Percentiles rank a stretch among this genome's conserved stretches.
phyloP scores from a whole-genome alignment of 2,797 vertebrate species.

The Muscicapa striata region DNA sequence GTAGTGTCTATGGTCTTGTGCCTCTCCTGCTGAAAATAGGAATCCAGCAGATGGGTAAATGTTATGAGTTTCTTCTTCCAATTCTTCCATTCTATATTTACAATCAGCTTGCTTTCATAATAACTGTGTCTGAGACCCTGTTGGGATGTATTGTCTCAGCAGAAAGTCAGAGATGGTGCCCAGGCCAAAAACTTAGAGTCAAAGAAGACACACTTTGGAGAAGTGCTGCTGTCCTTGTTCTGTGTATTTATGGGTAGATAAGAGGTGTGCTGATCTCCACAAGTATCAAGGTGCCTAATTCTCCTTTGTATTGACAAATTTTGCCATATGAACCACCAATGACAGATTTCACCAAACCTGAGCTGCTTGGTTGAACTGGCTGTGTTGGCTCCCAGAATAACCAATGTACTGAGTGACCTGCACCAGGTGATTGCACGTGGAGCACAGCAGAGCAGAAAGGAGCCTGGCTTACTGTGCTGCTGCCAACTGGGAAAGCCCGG shows the following conservation, averaged over 20 bases:
- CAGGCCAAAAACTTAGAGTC: neutral
- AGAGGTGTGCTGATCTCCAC: neutral
- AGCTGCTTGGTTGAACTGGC: neutral
- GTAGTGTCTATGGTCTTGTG: neutral
- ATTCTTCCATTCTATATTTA: neutral
- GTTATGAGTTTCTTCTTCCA: neutral
- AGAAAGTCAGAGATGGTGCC: neutral
- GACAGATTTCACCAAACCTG: neutral
- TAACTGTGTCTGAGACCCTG: neutral
- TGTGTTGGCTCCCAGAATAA: fast-evolving
- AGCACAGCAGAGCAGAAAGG: fast-evolving
- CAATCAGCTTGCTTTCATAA: neutral
- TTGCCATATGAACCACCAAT: neutral
- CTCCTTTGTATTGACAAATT: neutral
- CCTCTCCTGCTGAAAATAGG: constrained; percentile 11
- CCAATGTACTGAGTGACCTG: fast-evolving
- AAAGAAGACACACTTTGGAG: neutral
- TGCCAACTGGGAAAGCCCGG: neutral
- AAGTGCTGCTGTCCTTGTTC: neutral
- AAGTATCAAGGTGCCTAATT: fast-evolving
- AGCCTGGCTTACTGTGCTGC: neutral
- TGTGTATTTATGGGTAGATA: fast-evolving
- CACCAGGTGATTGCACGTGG: neutral
- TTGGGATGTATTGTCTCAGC: neutral
- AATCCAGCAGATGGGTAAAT: neutral